Evolutionary conservation across 2,797 vertebrate genomes (phyloP), one percentile per base, ranked within the genome.

Genomic region (Aplochiton taeniatus): DNA sequence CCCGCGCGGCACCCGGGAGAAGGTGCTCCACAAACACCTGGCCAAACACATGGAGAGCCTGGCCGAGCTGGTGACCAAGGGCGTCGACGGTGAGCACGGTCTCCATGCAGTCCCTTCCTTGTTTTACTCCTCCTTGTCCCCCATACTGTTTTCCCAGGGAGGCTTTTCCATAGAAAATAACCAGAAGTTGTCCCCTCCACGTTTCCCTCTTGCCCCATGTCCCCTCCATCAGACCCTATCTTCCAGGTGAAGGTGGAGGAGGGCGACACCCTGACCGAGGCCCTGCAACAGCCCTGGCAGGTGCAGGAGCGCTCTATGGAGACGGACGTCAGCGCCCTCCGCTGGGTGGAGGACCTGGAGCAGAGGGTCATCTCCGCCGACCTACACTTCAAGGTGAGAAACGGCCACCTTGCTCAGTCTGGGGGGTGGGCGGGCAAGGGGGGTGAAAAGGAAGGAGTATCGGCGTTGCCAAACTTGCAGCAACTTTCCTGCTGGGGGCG

Each of bases 301-400:
- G 88, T 94, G 68, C 92, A 90, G 67, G 93, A 95, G 58, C 91
- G 86, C 73, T 88, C 93, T n/a, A 91, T 95, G 53, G 93, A 96
- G 78, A 87, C 88, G 0, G 97, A 98, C 75, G 69, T 97, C 9
- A 85, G 80, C 0, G 82, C 94, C 46, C 93, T 98, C 55, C 94
- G 94, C 85, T 94, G 95, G 93, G 96, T 99, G 73, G 97, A 99
- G 86, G 94, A 96, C 73, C 84, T 99, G 69, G 97, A 98, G 74
- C 95, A 94, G 82, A 90, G 95, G 0, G 94, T 99, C 19, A 74
- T 97, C 10, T 85, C 91, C 12, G 94, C 96, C 0, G 96, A 98
- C 74, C 91, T 99, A 58, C 96, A 96, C 76, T 92, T 97, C 44
- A 93, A 97, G 91, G 97, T 97, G 66, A 77, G 82, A 48, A 9